Evolutionary conservation across 2,113 vertebrate genomes (phyloP), one percentile per base, ranked within the genome.

Genomic region (Lagopus leucura): DNA sequence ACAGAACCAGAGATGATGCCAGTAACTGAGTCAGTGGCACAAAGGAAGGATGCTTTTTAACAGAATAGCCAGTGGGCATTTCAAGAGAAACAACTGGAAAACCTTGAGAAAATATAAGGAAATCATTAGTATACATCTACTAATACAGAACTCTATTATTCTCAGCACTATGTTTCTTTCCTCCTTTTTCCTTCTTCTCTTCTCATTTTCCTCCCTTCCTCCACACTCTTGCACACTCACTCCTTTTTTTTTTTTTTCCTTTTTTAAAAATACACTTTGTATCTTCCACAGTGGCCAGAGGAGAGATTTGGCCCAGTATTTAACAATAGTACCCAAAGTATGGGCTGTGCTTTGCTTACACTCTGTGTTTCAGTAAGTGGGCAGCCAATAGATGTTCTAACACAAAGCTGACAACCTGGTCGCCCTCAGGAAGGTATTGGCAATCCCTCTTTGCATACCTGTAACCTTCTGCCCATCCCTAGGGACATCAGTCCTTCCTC

Each of bases 331-430:
- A 81, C 11, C 36, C 52, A 6, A 86, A 94, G 77, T 71, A 93
- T 81, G 71, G 34, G 38, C 57, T 84, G 89, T 92, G 73, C 91
- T 84, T 67, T 34, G 61, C 28, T 79, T 50, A 43, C 32, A 78
- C 45, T 25, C 40, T 70, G 5, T 32, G 52, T 86, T 69, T 61
- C n/a, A 55, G 28, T 40, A 80, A 88, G 57, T 15, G 58, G 80
- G 63, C 63, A 94, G 42, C 74, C 87, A 92, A 60, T 70, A 94
- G 91, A 88, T 94, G 74, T 87, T 92, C 66, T 65, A 61, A 65
- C 28, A 69, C 32, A 22, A 80, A 55, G 43, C 9, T 78, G 54
- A 72, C 86, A 75, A 92, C 78, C 66, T 79, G 78, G 36, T 82
- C 40, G 45, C 32, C 18, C 84, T 79, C 54, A 21, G 54, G 81